These are phyloP conservation scores for Syritta pipiens DNA, from an alignment of 2,888 invertebrate genomes.

Conservation along the genomic window DNA sequence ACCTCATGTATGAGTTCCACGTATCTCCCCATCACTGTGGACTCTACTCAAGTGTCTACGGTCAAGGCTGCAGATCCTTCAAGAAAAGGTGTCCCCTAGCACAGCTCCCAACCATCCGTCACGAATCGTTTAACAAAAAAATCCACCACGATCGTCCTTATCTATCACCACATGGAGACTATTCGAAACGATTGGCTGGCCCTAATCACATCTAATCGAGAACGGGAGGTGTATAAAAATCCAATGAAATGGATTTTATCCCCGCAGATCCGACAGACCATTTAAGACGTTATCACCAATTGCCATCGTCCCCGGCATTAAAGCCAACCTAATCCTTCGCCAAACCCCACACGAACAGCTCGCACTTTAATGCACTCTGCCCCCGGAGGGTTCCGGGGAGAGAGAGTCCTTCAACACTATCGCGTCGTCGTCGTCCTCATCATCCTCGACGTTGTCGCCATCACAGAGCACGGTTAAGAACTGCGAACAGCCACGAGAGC, in stretches of 20 bases:
- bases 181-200: conserved; percentile 12
- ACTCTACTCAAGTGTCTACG: too few species aligned
- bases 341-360: background rate
- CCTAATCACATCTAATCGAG: conserved; percentile 10
- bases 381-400: too few species aligned
- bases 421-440: background rate
- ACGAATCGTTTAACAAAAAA: too few species aligned
- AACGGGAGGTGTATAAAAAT: conserved; percentile 23
- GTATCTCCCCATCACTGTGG: too few species aligned
- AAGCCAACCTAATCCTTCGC: conserved; percentile 36
- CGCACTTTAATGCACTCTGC: conserved; percentile 36
- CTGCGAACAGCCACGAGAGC: conserved; percentile 19
- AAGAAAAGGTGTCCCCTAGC: too few species aligned
- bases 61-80: too few species aligned
- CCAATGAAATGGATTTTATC: conserved; percentile 22
- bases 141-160: too few species aligned
- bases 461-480: conserved; percentile 31
- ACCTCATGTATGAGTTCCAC: too few species aligned
- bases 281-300: conserved; percentile 41
- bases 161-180: too few species aligned
- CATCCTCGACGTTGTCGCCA: too few species aligned
- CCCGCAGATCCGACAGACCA: conserved; percentile 21
- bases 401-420: conserved; percentile 37
- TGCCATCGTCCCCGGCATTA: conserved; percentile 31
- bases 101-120: too few species aligned